phyloP scores from a whole-genome alignment of 2,797 vertebrate species.

The Serranus cabrilla region DNA sequence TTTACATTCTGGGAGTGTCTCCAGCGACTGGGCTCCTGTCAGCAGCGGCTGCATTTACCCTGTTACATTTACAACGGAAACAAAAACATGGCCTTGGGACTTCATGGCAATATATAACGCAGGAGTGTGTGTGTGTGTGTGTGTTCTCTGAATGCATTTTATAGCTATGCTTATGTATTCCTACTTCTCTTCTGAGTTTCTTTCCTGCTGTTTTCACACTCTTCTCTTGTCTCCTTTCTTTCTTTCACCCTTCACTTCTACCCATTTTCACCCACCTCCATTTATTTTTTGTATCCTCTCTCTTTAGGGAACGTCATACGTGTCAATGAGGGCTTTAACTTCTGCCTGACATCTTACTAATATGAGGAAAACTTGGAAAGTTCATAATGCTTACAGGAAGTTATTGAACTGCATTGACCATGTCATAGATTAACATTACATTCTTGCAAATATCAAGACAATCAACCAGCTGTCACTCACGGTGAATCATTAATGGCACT shows the following conservation, averaged over 20 bases:
- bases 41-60: conserved; percentile 69
- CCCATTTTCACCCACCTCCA: background rate
- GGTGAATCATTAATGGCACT: too few species aligned
- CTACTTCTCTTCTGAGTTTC: background rate
- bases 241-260: background rate
- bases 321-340: too few species aligned
- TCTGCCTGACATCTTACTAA: too few species aligned
- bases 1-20: conserved; percentile 74
- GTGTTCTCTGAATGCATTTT: conserved; percentile 34
- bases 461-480: too few species aligned
- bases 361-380: too few species aligned
- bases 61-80: conserved; percentile 79
- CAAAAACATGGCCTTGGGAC: conserved; percentile 80
- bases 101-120: conserved; percentile 61
- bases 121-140: conserved; percentile 43
- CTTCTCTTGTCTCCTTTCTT: too few species aligned
- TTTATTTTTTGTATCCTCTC: too few species aligned
- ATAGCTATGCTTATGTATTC: conserved; percentile 10
- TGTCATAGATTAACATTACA: too few species aligned
- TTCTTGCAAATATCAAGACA: too few species aligned
- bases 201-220: accelerated
- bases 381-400: too few species aligned
- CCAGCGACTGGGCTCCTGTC: conserved; percentile 52
- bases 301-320: too few species aligned
- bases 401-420: too few species aligned